These are phyloP conservation scores for Chymomyza caudatula DNA, from an alignment of 2,888 invertebrate species.

Conservation along the genomic window DNA sequence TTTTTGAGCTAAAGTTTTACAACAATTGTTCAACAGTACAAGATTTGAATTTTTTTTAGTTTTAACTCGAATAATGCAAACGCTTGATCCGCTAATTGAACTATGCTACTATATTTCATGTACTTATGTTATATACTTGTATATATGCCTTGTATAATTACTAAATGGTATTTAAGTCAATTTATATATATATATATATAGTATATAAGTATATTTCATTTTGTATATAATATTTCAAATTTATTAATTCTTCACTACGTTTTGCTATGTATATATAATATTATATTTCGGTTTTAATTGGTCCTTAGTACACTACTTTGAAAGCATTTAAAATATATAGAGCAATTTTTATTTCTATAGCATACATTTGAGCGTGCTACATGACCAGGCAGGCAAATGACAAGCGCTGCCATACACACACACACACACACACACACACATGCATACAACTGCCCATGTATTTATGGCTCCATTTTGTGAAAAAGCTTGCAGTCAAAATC, in stretches of 20 bases:
- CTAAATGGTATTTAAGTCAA: conserved; percentile 59
- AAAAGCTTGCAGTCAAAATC: background rate
- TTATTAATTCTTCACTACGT: conserved; percentile 31
- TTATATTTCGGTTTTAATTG: conserved; percentile 42
- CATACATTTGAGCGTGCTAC: conserved; percentile 37
- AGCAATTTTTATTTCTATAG: conserved; percentile 45
- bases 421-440: conserved; percentile 2
- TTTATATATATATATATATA: conserved; percentile 29
- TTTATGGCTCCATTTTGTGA: background rate
- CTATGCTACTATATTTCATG: conserved; percentile 46
- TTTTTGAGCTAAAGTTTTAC: conserved; percentile 41
- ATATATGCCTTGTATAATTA: conserved; percentile 52
- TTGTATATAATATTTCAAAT: conserved; percentile 51
- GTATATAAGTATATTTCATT: conserved; percentile 10
- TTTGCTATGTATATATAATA: conserved; percentile 20
- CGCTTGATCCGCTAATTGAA: conserved; percentile 59
- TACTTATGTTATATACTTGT: conserved; percentile 25
- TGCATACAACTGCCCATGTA: background rate
- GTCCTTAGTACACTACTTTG: conserved; percentile 63
- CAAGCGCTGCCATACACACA: conserved; percentile 30
- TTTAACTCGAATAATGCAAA: conserved; percentile 59
- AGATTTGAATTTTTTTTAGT: conserved; percentile 11
- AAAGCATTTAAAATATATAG: conserved; percentile 44
- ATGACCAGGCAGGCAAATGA: conserved; percentile 25
- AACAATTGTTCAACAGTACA: conserved; percentile 29